Conservation (phyloP, 2,797 vertebrate species). For the Sebastes hubbsi region DNA sequence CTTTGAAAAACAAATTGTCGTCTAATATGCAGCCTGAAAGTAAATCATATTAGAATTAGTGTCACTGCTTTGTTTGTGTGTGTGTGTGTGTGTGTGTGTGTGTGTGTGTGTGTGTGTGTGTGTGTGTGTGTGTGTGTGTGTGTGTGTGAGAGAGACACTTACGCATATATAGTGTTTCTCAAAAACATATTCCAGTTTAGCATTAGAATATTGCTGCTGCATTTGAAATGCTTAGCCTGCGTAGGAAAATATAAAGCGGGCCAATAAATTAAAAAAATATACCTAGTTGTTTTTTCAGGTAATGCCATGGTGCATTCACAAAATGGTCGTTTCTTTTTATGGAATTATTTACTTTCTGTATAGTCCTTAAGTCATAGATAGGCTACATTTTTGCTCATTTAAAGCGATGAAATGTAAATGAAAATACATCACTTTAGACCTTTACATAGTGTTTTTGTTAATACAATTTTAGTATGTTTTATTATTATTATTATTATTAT, state of each 20-base stretch:
- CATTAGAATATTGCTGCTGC: background rate
- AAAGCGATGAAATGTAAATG: background rate
- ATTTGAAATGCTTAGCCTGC: background rate
- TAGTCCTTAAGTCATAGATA: background rate
- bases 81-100: background rate
- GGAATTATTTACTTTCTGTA: background rate
- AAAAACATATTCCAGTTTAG: background rate
- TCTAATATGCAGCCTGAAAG: background rate
- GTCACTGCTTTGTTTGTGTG: background rate
- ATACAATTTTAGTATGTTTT: background rate
- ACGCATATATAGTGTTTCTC: too few species aligned
- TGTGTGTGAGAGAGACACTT: background rate
- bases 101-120: background rate
- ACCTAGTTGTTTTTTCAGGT: background rate
- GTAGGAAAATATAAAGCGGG: background rate
- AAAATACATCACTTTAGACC: background rate
- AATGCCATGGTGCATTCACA: background rate
- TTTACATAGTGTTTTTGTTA: background rate
- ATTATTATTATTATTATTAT: too few species aligned
- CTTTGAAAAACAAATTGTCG: background rate
- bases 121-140: background rate
- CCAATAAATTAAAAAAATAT: background rate
- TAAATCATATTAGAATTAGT: background rate
- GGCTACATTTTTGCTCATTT: background rate
- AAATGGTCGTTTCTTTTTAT: background rate